Evolutionary conservation across 2,113 vertebrate species (phyloP).

Genomic region (Climacteris rufus): DNA sequence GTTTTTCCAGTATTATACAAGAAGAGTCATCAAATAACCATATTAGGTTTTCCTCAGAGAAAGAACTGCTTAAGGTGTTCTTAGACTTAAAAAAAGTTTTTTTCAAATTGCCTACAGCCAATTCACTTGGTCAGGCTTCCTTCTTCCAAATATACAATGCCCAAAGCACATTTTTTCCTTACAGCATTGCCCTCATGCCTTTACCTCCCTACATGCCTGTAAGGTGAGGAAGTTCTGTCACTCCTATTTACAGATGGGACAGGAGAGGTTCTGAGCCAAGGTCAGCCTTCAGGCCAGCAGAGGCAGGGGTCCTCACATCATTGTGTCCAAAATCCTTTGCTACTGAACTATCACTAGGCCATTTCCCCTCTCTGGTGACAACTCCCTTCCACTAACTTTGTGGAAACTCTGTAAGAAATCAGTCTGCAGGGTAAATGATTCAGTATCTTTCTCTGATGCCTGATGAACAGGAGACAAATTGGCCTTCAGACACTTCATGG

Average conservation of each 20-base stretch:
- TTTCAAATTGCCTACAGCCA: not conserved
- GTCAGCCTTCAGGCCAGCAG: not conserved
- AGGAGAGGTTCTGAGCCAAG: not conserved
- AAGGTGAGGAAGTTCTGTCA: not conserved
- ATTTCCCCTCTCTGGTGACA: not conserved
- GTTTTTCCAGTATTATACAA: not conserved
- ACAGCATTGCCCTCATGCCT: not conserved
- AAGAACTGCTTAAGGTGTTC: not conserved
- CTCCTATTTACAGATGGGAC: not conserved
- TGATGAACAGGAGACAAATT: not conserved
- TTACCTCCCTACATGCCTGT: accelerated
- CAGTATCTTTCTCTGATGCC: not conserved
- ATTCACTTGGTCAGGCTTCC: not conserved
- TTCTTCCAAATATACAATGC: not conserved
- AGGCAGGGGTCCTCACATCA: not conserved
- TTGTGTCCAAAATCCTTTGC: not conserved
- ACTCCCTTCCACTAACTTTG: not conserved
- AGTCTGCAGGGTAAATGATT: not conserved
- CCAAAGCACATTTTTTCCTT: not conserved
- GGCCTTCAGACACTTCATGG: not conserved
- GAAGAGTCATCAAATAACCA: not conserved
- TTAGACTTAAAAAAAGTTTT: not conserved
- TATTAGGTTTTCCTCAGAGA: not conserved
- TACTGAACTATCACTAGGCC: not conserved
- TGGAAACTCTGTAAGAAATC: not conserved